phyloP scores from a whole-genome alignment of 2,888 invertebrate genomes.

The Drosophila ochracea region DNA sequence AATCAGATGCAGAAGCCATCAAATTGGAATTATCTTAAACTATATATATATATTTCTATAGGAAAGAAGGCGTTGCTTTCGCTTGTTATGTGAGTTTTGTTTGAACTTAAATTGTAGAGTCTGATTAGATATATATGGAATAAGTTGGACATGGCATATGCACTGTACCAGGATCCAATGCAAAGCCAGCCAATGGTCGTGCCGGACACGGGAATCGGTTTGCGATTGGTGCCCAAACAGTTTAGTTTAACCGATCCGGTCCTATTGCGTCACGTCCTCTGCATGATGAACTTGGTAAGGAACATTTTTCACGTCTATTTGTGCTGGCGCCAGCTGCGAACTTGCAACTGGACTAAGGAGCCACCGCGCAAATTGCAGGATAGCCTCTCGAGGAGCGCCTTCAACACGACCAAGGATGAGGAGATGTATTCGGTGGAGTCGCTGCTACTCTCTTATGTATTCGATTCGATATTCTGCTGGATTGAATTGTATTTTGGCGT shows the following conservation, averaged over 20 bases:
- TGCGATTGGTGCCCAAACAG: constrained; percentile 16
- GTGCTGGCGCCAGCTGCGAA: constrained; percentile 54
- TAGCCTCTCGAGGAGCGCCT: constrained; percentile 23
- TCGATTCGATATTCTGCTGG: constrained; percentile 54
- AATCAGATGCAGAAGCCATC: neutral
- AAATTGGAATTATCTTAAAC: neutral
- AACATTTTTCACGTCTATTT: constrained; percentile 44
- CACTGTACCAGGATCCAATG: constrained; percentile 55
- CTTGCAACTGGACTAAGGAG: neutral
- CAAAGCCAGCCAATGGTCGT: constrained; percentile 37
- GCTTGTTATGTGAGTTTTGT: neutral
- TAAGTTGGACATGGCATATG: constrained; percentile 3
- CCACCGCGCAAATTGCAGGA: constrained; percentile 15
- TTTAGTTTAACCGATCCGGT: constrained; percentile 42
- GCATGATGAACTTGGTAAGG: constrained; percentile 25
- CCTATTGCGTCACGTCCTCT: constrained; percentile 55
- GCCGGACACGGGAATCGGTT: constrained; percentile 10
- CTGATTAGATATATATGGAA: neutral
- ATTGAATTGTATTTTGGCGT: constrained; percentile 46
- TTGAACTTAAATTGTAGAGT: neutral
- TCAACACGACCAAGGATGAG: constrained; percentile 25
- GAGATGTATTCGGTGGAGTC: constrained; percentile 39
- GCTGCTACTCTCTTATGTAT: constrained; percentile 10
- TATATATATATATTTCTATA: neutral
- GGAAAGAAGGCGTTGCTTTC: neutral